Percentiles rank a stretch among this genome's conserved stretches.
Evolutionary conservation across 2,113 vertebrate species (phyloP).

Genomic region (Brachirus orientalis): DNA sequence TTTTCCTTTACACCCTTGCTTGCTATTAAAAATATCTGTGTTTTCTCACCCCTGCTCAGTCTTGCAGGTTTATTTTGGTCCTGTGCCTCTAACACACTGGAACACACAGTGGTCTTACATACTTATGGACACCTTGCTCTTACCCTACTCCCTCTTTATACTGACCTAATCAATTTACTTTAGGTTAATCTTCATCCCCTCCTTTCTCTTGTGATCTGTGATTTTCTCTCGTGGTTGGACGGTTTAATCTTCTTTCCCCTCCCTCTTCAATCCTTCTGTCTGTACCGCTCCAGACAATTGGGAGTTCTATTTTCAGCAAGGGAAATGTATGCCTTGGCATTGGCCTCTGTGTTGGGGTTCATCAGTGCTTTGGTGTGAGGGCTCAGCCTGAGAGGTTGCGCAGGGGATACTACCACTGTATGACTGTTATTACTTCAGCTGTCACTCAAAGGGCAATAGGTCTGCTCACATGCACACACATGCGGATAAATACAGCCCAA

Average conservation of each 20-base stretch:
- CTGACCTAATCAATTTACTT: conserved; percentile 19
- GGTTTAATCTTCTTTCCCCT: conserved; percentile 2
- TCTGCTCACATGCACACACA: conserved; percentile 16
- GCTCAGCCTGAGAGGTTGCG: conserved; percentile 65
- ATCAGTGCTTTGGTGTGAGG: conserved; percentile 53
- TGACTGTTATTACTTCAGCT: conserved; percentile 75
- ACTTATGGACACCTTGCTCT: conserved; percentile 5
- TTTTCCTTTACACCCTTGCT: conserved; percentile 1
- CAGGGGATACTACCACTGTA: conserved; percentile 65
- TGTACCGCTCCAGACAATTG: conserved; percentile 18
- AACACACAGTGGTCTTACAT: conserved; percentile 14
- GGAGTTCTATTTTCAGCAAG: conserved; percentile 49
- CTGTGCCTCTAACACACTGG: conserved; percentile 51
- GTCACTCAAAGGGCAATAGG: conserved; percentile 65
- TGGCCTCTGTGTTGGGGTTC: conserved; percentile 42
- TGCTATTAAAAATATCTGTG: conserved; percentile 36
- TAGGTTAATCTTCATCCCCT: conserved; percentile 14
- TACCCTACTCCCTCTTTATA: conserved; percentile 1
- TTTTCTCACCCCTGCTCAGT: conserved; percentile 51
- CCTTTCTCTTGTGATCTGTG: conserved; percentile 33
- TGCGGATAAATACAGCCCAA: conserved; percentile 15
- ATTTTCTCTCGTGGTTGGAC: background rate
- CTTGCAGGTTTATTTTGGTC: conserved; percentile 66
- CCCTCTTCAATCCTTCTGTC: background rate
- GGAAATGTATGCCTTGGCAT: conserved; percentile 44